Evolutionary conservation across 2,113 vertebrate species (phyloP).

Genomic region (Psittacara wagleri): DNA sequence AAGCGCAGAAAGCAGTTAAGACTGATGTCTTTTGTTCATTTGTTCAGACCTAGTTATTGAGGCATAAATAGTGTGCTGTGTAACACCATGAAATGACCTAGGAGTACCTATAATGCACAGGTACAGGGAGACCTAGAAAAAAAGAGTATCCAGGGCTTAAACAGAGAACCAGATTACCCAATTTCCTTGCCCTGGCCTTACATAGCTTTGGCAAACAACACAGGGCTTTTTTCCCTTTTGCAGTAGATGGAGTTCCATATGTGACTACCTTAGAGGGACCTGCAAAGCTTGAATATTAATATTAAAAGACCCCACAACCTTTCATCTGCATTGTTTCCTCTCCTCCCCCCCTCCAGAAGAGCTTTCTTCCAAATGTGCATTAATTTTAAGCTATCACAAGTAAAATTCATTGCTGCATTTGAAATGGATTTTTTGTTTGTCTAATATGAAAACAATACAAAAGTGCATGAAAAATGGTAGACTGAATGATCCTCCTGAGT

Average conservation of each 20-base stretch:
- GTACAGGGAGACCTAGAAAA: neutral
- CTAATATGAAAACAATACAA: neutral
- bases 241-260: neutral
- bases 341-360: neutral
- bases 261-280: neutral
- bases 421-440: neutral
- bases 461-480: neutral
- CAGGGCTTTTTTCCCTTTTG: neutral
- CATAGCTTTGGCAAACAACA: neutral
- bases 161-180: neutral
- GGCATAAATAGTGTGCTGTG: neutral
- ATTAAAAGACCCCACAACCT: neutral
- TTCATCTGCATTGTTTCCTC: neutral
- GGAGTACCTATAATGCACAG: neutral
- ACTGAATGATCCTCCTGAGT: neutral
- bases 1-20: neutral
- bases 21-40: neutral
- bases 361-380: neutral
- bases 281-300: neutral
- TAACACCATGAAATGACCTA: neutral
- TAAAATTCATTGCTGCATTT: neutral
- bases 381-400: neutral
- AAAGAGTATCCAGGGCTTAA: neutral
- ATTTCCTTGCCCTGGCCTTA: neutral
- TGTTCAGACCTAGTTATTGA: slow-evolving; percentile 6